Conservation (phyloP, 2,113 vertebrate genomes). For the Lasiurus cinereus region DNA sequence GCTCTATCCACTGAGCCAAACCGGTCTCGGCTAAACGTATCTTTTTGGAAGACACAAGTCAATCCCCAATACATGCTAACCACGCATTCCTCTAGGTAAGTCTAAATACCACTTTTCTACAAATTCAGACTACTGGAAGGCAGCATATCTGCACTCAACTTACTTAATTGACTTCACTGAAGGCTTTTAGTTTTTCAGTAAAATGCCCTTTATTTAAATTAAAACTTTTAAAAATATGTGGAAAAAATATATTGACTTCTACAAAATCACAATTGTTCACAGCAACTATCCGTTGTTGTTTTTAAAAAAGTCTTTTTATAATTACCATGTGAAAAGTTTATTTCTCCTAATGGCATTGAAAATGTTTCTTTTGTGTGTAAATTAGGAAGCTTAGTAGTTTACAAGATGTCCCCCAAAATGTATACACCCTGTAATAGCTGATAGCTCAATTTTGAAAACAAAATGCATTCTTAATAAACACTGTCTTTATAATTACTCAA, state of each 20-base stretch:
- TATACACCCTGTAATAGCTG: too few relatives aligned
- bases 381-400: conserved; percentile 4
- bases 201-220: not conserved
- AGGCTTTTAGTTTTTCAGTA: not conserved
- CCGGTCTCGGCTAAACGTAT: too few relatives aligned
- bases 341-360: conserved; percentile 42
- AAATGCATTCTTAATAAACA: too few relatives aligned
- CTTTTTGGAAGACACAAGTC: not conserved
- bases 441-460: too few relatives aligned
- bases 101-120: not conserved
- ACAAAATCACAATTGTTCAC: conserved; percentile 22
- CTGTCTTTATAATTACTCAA: too few relatives aligned
- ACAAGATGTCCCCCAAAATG: too few relatives aligned
- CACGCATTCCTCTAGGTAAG: not conserved
- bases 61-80: not conserved
- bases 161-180: not conserved
- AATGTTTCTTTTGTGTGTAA: not conserved
- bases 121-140: not conserved
- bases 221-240: conserved; percentile 45
- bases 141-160: not conserved
- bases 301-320: not conserved
- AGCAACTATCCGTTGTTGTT: not conserved
- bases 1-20: too few relatives aligned
- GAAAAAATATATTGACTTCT: not conserved
- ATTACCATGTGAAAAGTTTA: not conserved